Conservation (phyloP, 53 echinoderm and acorn worm genomes). For the Actinopyga echinites region DNA sequence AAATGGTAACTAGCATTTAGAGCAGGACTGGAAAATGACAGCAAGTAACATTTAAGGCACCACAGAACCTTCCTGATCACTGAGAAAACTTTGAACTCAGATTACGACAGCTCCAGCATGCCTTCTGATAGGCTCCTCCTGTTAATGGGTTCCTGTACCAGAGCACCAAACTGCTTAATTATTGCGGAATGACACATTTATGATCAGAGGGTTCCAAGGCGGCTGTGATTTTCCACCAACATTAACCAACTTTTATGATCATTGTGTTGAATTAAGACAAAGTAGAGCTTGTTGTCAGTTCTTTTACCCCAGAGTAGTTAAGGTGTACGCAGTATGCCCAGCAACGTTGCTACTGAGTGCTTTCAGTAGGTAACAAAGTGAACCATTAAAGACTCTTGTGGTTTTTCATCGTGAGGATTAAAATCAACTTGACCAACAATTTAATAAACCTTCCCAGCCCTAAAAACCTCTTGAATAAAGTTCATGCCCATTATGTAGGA, state of each 20-base stretch:
- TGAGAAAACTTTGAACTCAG: slow-evolving; percentile 22
- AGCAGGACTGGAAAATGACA: no score
- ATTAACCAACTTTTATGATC: slow-evolving; percentile 32
- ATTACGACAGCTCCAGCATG: not conserved
- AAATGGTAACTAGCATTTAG: no score
- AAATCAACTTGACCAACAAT: no score
- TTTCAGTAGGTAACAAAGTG: not conserved
- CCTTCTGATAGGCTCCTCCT: no score
- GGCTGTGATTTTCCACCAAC: slow-evolving; percentile 23
- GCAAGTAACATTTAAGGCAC: no score
- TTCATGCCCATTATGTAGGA: no score
- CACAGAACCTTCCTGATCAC: not conserved
- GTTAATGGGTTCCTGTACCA: slow-evolving; percentile 16
- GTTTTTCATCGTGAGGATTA: no score
- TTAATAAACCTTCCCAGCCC: no score
- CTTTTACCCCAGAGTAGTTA: not conserved
- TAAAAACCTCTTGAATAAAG: no score
- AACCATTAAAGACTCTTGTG: no score
- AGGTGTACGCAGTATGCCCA: not conserved
- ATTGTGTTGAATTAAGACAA: slow-evolving; percentile 20
- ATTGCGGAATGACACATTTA: slow-evolving; percentile 11
- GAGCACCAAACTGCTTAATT: slow-evolving; percentile 34
- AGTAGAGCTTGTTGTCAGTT: slow-evolving; percentile 18
- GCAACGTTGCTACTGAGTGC: slow-evolving; percentile 16
- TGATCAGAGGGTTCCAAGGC: slow-evolving; percentile 1